Evolutionary conservation across 92 coral and sea anemone species (phyloP), one percentile per base, ranked within the genome.

Genomic region (Ricordea florida): DNA sequence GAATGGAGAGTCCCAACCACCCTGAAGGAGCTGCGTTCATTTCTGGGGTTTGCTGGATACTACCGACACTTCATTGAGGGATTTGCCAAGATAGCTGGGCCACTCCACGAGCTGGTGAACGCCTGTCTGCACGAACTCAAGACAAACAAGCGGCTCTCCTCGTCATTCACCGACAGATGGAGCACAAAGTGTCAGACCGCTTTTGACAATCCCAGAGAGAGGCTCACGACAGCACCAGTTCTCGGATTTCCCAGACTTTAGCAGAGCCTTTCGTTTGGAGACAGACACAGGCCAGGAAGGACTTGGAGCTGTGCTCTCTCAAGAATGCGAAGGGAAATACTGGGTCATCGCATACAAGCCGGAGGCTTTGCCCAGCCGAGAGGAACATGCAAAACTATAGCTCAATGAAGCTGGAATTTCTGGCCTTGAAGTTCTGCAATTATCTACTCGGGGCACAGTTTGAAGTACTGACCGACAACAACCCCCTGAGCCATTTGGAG

Each of bases 241-340:
- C 2, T 42, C 48, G 48, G 13, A 3, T 13, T 42, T 9, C 48
- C 48, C 17, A 42, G 17, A 42, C 10, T 42, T 42, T 42, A 21
- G 48, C 48, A 13, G 48, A n/a, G n/a, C n/a, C n/a, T n/a, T n/a
- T n/a, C n/a, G n/a, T n/a, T n/a, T n/a, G n/a, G n/a, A n/a, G n/a
- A n/a, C n/a, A n/a, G n/a, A n/a, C 33, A 45, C 63, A 10, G 30
- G 73, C 50, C 72, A 76, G 11, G 47, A 40, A 9, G 73, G 82
- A 48, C 73, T 76, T 51, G 85, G 90, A 34, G 81, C 90, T 13
- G 86, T 85, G 18, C 42, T 79, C 21, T 84, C 90, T 4, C 90
- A 77, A 22, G 67, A 70, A 11, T 76, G 78, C 22, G 81, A 79
- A 17, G 87, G 81, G 10, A 31, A 62, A 34, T 23, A 66, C 41